phyloP scores from a whole-genome alignment of 1,140 invertebrate genomes.

The Holotrichia oblita region DNA sequence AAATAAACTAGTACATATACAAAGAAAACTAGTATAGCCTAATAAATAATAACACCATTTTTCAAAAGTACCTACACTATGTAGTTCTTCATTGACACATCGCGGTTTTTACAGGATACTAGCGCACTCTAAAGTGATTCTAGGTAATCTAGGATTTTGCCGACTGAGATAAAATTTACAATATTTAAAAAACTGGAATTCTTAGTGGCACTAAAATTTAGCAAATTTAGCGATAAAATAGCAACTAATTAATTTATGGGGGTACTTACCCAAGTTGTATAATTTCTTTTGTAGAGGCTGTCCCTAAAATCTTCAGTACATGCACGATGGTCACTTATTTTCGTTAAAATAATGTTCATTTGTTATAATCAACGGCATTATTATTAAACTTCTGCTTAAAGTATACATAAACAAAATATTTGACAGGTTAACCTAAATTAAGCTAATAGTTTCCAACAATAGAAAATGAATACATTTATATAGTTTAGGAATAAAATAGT shows the following conservation, averaged over 20 bases:
- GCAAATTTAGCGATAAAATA: not conserved
- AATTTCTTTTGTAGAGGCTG: not conserved
- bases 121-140: not conserved
- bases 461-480: not conserved
- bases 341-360: conserved; percentile 23
- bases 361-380: not conserved
- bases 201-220: not conserved
- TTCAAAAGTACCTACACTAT: too few species aligned
- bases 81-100: too few species aligned
- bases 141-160: not conserved
- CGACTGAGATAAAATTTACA: not conserved
- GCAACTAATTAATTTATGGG: not conserved
- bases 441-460: not conserved
- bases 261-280: not conserved
- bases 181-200: not conserved
- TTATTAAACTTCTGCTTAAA: conserved; percentile 13
- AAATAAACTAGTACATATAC: too few species aligned
- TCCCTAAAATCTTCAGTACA: conserved; percentile 9
- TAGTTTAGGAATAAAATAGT: not conserved
- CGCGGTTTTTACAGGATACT: not conserved
- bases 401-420: conserved; percentile 33
- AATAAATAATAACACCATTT: too few species aligned
- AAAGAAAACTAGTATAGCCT: too few species aligned
- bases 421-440: conserved; percentile 29
- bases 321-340: not conserved